Percentiles rank a stretch among this genome's conserved stretches.
phyloP scores from a whole-genome alignment of 2,113 vertebrate genomes.

The Melanerpes aurifrons region DNA sequence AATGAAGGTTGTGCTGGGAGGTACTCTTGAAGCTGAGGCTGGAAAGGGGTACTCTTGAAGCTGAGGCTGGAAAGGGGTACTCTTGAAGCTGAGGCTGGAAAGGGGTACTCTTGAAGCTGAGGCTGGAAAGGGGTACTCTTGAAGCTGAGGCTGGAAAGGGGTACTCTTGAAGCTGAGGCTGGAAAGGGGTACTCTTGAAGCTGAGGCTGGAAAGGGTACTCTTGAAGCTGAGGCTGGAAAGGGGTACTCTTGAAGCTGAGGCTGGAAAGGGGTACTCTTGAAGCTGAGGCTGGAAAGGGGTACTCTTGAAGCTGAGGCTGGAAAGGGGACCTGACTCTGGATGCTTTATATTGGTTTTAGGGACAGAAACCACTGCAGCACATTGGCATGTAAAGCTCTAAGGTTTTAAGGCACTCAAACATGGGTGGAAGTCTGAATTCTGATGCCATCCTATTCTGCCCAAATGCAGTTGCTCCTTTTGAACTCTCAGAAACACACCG shows the following conservation, averaged over 20 bases:
- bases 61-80: neutral
- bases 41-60: neutral
- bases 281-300: too few relatives aligned
- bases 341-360: neutral
- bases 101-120: neutral
- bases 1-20: neutral
- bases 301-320: neutral
- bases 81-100: too few relatives aligned
- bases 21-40: neutral
- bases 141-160: too few relatives aligned
- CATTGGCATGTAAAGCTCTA: neutral
- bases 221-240: neutral
- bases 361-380: neutral
- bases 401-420: neutral
- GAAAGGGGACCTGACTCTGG: neutral
- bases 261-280: neutral
- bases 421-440: neutral
- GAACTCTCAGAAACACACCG: neutral
- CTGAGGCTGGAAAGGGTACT: neutral
- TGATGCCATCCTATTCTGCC: neutral
- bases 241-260: neutral
- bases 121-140: neutral
- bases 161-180: neutral
- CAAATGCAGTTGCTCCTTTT: neutral
- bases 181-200: neutral